These are phyloP conservation scores for Norana najaformis DNA, from an alignment of 2,888 invertebrate species.

Conservation along the genomic window DNA sequence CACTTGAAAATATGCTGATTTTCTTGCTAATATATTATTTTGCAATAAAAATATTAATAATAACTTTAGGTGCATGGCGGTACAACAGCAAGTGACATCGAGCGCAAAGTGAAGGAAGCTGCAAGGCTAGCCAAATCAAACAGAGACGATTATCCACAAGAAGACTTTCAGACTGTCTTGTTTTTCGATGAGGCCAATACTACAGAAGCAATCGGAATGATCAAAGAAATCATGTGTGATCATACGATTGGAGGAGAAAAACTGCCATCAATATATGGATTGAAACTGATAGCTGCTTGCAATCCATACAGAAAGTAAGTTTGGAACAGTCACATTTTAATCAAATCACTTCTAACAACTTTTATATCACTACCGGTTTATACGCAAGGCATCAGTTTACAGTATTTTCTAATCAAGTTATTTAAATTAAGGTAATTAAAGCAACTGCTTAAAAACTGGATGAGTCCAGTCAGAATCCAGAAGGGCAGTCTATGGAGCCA, in stretches of 20 bases:
- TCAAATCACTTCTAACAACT: not conserved
- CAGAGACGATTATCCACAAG: slow-evolving; percentile 35
- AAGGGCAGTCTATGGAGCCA: too few species aligned
- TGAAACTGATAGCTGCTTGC: slow-evolving; percentile 59
- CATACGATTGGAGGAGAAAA: slow-evolving; percentile 51
- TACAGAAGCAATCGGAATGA: slow-evolving; percentile 54
- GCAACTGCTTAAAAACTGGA: too few species aligned
- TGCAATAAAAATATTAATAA: not conserved
- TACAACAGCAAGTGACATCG: slow-evolving; percentile 53
- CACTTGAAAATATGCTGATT: not conserved
- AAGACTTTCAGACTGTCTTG: slow-evolving; percentile 52
- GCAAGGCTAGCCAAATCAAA: slow-evolving; percentile 50
- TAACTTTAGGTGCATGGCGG: slow-evolving; percentile 56
- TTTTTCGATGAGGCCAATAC: slow-evolving; percentile 61
- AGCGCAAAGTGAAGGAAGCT: slow-evolving; percentile 51
- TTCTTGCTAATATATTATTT: not conserved
- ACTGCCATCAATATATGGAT: slow-evolving; percentile 46
- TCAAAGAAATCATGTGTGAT: slow-evolving; percentile 60
- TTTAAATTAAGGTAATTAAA: too few species aligned
- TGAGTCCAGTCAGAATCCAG: too few species aligned
- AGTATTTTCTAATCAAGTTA: too few species aligned
- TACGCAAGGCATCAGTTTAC: too few species aligned
- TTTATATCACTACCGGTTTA: not conserved
- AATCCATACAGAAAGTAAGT: slow-evolving; percentile 59
- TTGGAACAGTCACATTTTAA: not conserved